These are phyloP conservation scores for Uloborus plumipes DNA, from an alignment of 2,888 invertebrate species.

Conservation along the genomic window DNA sequence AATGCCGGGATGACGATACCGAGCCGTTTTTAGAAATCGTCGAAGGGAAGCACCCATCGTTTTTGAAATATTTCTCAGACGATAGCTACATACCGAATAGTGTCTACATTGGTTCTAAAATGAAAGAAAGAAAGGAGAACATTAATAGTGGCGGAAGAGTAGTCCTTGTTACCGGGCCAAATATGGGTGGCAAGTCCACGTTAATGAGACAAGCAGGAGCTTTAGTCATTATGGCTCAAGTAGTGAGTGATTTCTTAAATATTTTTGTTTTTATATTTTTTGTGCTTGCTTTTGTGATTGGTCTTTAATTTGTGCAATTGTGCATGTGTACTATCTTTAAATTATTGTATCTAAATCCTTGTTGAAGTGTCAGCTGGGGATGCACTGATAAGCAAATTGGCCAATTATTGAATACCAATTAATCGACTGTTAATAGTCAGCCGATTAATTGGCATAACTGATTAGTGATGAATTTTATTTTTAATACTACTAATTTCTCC, in stretches of 20 bases:
- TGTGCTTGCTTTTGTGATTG: background rate
- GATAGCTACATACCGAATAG: conserved; percentile 94
- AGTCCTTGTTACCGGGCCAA: conserved; percentile 89
- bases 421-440: too few relatives aligned
- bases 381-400: too few relatives aligned
- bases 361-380: too few relatives aligned
- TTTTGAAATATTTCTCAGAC: conserved; percentile 75
- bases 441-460: too few relatives aligned
- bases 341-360: too few relatives aligned
- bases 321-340: too few relatives aligned
- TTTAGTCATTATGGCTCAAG: conserved; percentile 90
- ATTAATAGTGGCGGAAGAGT: conserved; percentile 72
- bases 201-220: conserved; percentile 96
- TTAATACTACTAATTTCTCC: too few relatives aligned
- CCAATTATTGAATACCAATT: too few relatives aligned
- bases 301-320: background rate
- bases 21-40: conserved; percentile 83
- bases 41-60: conserved; percentile 92
- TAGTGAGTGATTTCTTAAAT: conserved; percentile 78
- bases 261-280: background rate
- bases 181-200: conserved; percentile 99
- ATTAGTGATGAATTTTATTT: too few relatives aligned
- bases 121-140: conserved; percentile 12
- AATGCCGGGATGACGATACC: conserved; percentile 19
- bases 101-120: conserved; percentile 77